Evolutionary conservation across 1,140 invertebrate genomes (phyloP).

Genomic region (Chelonus insularis): DNA sequence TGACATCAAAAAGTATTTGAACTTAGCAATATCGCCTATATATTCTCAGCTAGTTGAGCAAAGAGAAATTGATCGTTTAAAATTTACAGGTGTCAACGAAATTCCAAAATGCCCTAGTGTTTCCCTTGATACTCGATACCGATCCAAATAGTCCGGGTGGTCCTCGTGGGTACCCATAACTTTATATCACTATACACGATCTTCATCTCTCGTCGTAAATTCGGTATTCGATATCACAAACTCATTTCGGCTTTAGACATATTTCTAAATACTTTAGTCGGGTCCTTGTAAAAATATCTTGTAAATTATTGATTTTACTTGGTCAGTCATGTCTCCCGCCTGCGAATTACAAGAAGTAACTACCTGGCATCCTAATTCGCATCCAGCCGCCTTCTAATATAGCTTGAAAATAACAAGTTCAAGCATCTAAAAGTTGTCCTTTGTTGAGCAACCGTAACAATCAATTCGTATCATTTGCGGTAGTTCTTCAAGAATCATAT

Average conservation of each 20-base stretch:
- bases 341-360: not conserved
- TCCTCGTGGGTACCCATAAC: not conserved
- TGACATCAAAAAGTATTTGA: not conserved
- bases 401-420: not conserved
- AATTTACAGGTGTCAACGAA: constrained; percentile 31
- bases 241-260: too few species aligned
- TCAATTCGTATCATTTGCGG: constrained; percentile 15
- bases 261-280: too few species aligned
- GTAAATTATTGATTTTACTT: constrained; percentile 1
- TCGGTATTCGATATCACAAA: too few species aligned
- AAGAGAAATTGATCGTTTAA: constrained; percentile 18
- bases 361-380: not conserved
- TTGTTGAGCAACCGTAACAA: constrained; percentile 7
- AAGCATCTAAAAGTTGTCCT: not conserved
- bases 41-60: not conserved
- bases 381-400: too few species aligned
- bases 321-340: not conserved
- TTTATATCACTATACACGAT: not conserved
- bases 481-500: not conserved
- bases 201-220: too few species aligned
- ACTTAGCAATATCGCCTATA: not conserved
- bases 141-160: not conserved
- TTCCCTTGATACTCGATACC: not conserved
- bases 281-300: not conserved
- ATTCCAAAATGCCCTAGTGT: constrained; percentile 23